These are phyloP conservation scores for Anguilla anguilla DNA, from an alignment of 2,797 vertebrate species.

Conservation along the genomic window DNA sequence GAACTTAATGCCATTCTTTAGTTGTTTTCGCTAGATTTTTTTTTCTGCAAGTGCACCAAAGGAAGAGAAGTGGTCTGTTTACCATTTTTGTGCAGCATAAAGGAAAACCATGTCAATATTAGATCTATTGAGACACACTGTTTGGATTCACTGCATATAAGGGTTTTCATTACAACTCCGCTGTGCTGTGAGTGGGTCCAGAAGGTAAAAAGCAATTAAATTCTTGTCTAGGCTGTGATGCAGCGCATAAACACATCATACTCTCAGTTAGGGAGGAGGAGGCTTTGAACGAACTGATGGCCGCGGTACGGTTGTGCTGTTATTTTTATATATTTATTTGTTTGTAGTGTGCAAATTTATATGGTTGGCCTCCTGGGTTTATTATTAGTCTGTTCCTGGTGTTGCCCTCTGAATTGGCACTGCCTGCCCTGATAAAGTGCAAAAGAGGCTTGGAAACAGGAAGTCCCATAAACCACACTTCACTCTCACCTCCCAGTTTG, in stretches of 20 bases:
- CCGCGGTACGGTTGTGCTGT: not conserved
- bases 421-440: constrained; percentile 54
- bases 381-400: constrained; percentile 23
- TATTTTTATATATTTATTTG: constrained; percentile 10
- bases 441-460: constrained; percentile 52
- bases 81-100: not conserved
- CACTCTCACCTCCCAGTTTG: constrained; percentile 58
- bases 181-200: not conserved
- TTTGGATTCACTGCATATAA: constrained; percentile 1
- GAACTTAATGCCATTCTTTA: not conserved
- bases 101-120: constrained; percentile 4
- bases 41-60: not conserved
- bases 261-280: not conserved
- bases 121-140: not conserved
- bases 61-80: not conserved
- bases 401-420: not conserved
- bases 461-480: constrained; percentile 53
- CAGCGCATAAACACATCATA: constrained; percentile 7
- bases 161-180: not conserved
- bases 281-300: constrained; percentile 8
- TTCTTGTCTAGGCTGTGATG: not conserved
- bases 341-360: not conserved
- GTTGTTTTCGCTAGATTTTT: not conserved
- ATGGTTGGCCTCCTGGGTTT: not conserved
- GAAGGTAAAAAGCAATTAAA: constrained; percentile 1